Base-by-base conservation (phyloP, 2,888 invertebrate genomes). In the Acanthopleura granulata region DNA sequence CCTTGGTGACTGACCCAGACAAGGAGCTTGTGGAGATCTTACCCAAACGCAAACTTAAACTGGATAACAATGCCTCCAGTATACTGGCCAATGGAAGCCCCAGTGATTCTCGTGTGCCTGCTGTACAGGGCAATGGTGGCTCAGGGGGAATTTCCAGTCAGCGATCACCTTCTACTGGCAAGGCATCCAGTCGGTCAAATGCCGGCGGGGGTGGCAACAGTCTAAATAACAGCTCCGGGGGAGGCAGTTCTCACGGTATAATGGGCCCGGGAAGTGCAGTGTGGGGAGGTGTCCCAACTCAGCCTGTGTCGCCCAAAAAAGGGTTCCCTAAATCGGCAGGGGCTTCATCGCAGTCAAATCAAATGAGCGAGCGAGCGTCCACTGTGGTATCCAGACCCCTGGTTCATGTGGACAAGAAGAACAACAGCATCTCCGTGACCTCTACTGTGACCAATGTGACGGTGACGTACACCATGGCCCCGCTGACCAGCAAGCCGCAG, bases 1-100 rank as follows among this genome's bases (percentile, higher is more conserved):
- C 96, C 15, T 93, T 99, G 86, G 96, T 98, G 87, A 96, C 96
- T 90, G 98, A 99, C 92, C 97, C 97, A 9, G 98, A 99, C 84
- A 88, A 88, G 74, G 90, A 90, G 71, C 77, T 90, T 50, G 83
- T 83, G n/a, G 88, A 88, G 74, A 81, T 86, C 49, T 74, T 85
- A 69, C 83, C 84, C 15, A 85, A 86, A 78, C 57, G 72, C 75
- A 72, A 76, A 75, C n/a, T 50, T 9, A 74, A 74, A 80, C 29
- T 66, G 25, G 66, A 66, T 16, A 66, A 22, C 66, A 66, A 25
- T 25, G 6, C 29, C 1, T 6, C 66, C 15, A 66, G 27, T 66
- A 22, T 25, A 27, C 25, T 66, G 22, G 29, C 66, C 25, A 66
- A 66, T 66, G 66, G 66, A 27, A 66, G 29, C 29, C 16, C 25